Percentiles rank a stretch among this genome's conserved stretches.
Evolutionary conservation across 2,113 vertebrate species (phyloP).

Genomic region (Oreochromis aureus): DNA sequence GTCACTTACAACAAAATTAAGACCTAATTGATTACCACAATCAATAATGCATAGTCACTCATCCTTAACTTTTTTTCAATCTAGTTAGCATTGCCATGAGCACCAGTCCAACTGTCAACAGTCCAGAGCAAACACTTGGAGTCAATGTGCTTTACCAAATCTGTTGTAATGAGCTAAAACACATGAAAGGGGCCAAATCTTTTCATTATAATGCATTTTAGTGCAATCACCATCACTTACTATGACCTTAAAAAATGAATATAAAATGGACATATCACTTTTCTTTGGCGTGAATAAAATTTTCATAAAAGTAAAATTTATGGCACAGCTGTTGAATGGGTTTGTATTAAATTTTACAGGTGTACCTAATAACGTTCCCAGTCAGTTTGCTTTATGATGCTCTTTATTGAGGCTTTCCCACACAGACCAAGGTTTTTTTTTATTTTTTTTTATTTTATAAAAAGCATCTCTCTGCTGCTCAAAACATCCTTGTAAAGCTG

Average conservation of each 20-base stretch:
- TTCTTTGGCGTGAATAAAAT: not conserved
- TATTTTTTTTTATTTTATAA: accelerated
- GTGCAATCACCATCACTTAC: not conserved
- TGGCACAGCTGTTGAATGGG: not conserved
- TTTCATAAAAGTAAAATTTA: not conserved
- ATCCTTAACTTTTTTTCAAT: not conserved
- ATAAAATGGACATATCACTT: not conserved
- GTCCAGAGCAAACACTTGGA: not conserved
- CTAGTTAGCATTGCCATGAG: not conserved
- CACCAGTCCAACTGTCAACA: not conserved
- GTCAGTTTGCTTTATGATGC: not conserved
- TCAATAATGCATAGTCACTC: not conserved
- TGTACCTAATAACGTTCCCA: not conserved
- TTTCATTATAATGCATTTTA: not conserved
- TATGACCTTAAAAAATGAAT: not conserved
- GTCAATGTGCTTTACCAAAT: not conserved
- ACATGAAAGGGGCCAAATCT: not conserved
- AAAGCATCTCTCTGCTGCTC: not conserved
- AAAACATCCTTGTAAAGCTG: accelerated
- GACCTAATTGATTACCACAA: not conserved
- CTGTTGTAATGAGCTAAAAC: not conserved
- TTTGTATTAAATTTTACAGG: not conserved
- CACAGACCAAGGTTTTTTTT: not conserved
- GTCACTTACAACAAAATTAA: not conserved
- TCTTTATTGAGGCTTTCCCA: not conserved